Conservation (phyloP, 2,888 invertebrate species). For the Noctua pronuba region DNA sequence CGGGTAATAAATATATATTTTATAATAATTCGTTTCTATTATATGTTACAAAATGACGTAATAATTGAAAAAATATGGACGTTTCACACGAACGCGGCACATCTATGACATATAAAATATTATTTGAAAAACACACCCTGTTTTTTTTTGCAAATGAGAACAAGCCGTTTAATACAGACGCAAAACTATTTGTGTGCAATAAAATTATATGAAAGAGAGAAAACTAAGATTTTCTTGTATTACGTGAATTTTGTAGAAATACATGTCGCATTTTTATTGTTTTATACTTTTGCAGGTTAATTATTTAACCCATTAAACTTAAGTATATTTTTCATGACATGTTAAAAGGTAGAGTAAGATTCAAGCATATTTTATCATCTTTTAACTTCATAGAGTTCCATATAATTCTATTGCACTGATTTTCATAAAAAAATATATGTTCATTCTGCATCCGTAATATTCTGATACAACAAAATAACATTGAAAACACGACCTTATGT, state of each 20-base stretch:
- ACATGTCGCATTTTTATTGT: not conserved
- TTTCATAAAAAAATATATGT: slow-evolving; percentile 58
- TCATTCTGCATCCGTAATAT: slow-evolving; percentile 57
- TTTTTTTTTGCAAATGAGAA: slow-evolving; percentile 68
- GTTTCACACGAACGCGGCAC: slow-evolving; percentile 47
- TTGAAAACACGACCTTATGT: slow-evolving; percentile 65
- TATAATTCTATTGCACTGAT: slow-evolving; percentile 59
- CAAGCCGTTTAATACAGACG: slow-evolving; percentile 60
- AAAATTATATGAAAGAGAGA: slow-evolving; percentile 48
- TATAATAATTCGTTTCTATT: slow-evolving; percentile 32
- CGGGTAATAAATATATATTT: slow-evolving; percentile 16
- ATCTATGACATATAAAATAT: slow-evolving; percentile 56
- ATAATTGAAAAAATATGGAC: slow-evolving; percentile 45
- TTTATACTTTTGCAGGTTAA: not conserved
- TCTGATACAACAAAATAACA: slow-evolving; percentile 69
- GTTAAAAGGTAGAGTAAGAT: not conserved
- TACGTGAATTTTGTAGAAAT: not conserved
- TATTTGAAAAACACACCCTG: slow-evolving; percentile 66
- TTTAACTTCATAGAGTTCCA: slow-evolving; percentile 17
- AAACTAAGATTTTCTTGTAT: not conserved
- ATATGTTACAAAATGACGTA: slow-evolving; percentile 55
- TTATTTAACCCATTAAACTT: not conserved
- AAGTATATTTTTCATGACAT: not conserved
- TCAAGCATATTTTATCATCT: not conserved
- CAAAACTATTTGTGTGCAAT: slow-evolving; percentile 62